Base-by-base conservation (phyloP, 1,140 invertebrate genomes). In the Drosophila persimilis region DNA sequence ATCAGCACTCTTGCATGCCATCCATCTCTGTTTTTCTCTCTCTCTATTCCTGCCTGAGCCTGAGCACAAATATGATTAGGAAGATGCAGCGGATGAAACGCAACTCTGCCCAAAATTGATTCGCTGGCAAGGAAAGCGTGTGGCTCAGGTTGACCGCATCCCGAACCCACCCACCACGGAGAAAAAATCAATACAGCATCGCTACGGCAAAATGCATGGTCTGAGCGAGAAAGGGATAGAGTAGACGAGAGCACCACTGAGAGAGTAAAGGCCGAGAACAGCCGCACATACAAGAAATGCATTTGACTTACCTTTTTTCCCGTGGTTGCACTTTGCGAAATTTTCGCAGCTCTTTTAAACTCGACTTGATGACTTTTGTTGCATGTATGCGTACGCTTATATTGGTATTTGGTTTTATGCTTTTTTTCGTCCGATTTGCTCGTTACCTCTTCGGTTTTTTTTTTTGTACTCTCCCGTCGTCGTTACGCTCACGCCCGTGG, bases 151-250 rank as follows among this genome's bases (percentile, higher is more conserved):
- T 13, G 35, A 39, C 35, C 45, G 48, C 67, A 47, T 56, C 66
- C 48, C 73, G 11, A 41, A 46, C 53, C 59, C 57, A 48, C 41
- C 60, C 59, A 53, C 57, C 48, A 61, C 57, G 47, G 50, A 60
- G 63, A 74, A 85, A 84, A 85, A 85, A 85, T 86, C 81, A 86
- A 86, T 86, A 86, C 83, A 86, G 81, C 81, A 86, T 86, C 81
- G 81, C 79, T 41, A 48, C 69, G 70, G 53, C 52, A 70, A 78
- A 80, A 66, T 74, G 81, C 66, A 80, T 60, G 60, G 61, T 65
- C 58, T 60, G 77, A 80, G 55, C 45, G 51, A 66, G 58, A 53
- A 41, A 41, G 24, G 39, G 44, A 51, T 43, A 35, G 22, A 45
- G 24, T 20, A 13, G 44, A 62, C 65, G 57, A 72, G 57, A 79